phyloP scores from a whole-genome alignment of 2,797 vertebrate genomes.

The Clarias pachynema region DNA sequence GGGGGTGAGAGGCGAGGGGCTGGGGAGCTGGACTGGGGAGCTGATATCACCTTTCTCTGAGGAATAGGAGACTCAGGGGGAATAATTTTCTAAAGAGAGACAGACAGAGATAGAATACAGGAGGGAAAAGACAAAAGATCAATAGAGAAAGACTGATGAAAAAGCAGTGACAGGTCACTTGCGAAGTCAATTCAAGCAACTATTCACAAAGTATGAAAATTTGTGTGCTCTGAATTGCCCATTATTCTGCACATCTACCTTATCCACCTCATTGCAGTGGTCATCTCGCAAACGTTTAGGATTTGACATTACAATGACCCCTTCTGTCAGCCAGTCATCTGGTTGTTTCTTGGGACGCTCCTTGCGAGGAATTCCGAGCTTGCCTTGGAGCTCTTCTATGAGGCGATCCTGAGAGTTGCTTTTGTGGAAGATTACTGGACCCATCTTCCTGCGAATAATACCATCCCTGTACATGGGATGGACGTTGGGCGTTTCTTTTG shows the following conservation, averaged over 20 bases:
- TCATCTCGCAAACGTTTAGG: conserved; percentile 79
- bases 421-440: conserved; percentile 88
- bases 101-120: conserved; percentile 26
- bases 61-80: conserved; percentile 80
- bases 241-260: conserved; percentile 78
- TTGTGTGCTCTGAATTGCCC: background rate
- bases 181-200: background rate
- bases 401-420: conserved; percentile 88
- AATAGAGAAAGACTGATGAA: conserved; percentile 37
- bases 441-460: conserved; percentile 85
- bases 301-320: conserved; percentile 85
- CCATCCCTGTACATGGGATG: conserved; percentile 94
- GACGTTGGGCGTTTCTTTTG: conserved; percentile 88
- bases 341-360: conserved; percentile 75
- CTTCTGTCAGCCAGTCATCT: conserved; percentile 90
- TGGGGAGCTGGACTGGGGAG: conserved; percentile 58
- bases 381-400: conserved; percentile 91
- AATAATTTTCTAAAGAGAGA: conserved; percentile 78
- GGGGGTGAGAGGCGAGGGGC: conserved; percentile 54
- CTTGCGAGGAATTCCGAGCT: conserved; percentile 82
- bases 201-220: conserved; percentile 26
- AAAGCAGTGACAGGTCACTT: conserved; percentile 15
- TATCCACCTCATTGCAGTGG: conserved; percentile 81
- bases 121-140: conserved; percentile 54
- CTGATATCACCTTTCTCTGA: conserved; percentile 76